A percentile compares a stretch with the other conserved stretches of the same genome.
These are phyloP conservation scores for Petrosia ficiformis DNA, from an alignment of 37 sponge, comb jelly and placozoan genomes.

Conservation along the genomic window DNA sequence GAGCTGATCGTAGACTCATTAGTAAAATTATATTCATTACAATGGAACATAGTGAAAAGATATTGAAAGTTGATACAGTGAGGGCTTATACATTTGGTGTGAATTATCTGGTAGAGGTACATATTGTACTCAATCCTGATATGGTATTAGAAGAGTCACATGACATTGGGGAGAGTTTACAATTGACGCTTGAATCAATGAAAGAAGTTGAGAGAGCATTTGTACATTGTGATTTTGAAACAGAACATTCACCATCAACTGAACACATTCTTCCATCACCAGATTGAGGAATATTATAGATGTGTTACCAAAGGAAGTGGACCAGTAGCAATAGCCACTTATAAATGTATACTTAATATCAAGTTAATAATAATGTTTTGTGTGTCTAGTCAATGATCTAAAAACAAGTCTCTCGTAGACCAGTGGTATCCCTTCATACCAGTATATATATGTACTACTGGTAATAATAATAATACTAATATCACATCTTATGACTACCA, in stretches of 20 bases:
- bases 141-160: conserved; percentile 51
- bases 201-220: conserved; percentile 63
- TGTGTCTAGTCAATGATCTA: too few species aligned
- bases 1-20: conserved; percentile 35
- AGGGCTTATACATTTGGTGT: conserved; percentile 58
- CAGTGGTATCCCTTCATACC: too few species aligned
- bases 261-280: conserved; percentile 59
- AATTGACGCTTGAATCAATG: conserved; percentile 39
- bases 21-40: conserved; percentile 43
- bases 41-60: conserved; percentile 21
- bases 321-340: too few species aligned
- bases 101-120: conserved; percentile 53
- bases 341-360: too few species aligned
- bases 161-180: conserved; percentile 58
- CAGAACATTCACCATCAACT: conserved; percentile 27
- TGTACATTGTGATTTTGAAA: conserved; percentile 63
- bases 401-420: too few species aligned
- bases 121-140: conserved; percentile 26
- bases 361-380: too few species aligned
- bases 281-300: conserved; percentile 62
- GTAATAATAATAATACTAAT: too few species aligned
- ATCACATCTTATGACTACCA: too few species aligned
- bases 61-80: conserved; percentile 50
- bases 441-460: too few species aligned
- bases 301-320: conserved; percentile 17